Evolutionary conservation across 2,797 vertebrate species (phyloP).

Genomic region (Crocidura indochinensis): DNA sequence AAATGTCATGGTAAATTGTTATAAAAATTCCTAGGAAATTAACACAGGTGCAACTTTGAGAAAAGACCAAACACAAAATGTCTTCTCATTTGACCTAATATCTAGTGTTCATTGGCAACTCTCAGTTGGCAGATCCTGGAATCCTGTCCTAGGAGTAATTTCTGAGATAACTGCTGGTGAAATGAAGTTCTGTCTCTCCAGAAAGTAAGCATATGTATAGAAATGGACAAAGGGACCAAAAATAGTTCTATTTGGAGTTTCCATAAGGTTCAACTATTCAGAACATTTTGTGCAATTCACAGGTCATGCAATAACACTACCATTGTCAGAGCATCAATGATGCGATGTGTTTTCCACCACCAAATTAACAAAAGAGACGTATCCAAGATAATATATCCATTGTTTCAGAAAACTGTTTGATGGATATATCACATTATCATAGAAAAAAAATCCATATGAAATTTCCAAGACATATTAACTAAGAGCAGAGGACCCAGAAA

Average conservation of each 20-base stretch:
- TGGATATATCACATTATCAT: neutral
- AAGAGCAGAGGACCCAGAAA: neutral
- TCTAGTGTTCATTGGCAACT: neutral
- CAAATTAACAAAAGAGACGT: constrained; percentile 22
- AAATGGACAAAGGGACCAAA: neutral
- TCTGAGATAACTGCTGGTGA: constrained; percentile 1
- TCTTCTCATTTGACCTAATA: constrained; percentile 37
- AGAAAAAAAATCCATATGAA: constrained; percentile 50
- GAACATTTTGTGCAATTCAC: constrained; percentile 66
- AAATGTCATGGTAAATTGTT: neutral
- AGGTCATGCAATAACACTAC: constrained; percentile 56
- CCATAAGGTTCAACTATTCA: constrained; percentile 2
- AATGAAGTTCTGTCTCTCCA: neutral
- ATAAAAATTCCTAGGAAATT: neutral
- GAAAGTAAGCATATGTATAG: neutral
- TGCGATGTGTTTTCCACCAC: constrained; percentile 11
- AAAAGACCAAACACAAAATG: neutral
- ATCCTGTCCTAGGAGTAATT: neutral
- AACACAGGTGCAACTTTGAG: neutral
- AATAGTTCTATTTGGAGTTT: constrained; percentile 9
- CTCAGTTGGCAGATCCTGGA: neutral
- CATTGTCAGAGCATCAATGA: constrained; percentile 2
- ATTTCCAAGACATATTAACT: constrained; percentile 24
- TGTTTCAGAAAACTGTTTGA: constrained; percentile 31
- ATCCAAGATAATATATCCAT: constrained; percentile 30